Base-by-base conservation (phyloP, 2,797 vertebrate genomes). In the Xenentodon cancila region DNA sequence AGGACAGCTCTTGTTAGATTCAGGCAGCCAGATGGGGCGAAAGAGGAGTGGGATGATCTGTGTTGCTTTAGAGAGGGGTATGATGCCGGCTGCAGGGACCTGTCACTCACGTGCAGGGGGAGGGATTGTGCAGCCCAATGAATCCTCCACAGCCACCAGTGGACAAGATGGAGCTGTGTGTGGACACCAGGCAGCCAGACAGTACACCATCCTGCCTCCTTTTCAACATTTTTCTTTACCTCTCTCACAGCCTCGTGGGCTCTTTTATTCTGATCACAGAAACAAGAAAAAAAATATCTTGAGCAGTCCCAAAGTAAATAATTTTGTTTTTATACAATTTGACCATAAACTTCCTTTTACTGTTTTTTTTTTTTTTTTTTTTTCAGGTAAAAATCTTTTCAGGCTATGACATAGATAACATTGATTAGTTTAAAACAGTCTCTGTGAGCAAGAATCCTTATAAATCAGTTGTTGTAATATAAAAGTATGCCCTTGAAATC, bases 11-110 rank as follows among this genome's bases (percentile, higher is more conserved):
- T 92, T 91, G 91, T 91, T 80, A 77, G 91, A 81, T 87, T 88
- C 92, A 90, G 92, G 70, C 81, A 84, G 92, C 80, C 94, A 95
- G 94, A 95, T 95, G 95, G 95, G 30, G 94, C 91, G 83, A 92
- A 77, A 93, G 84, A 92, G 90, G 90, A 86, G 93, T 84, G 85
- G 89, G 84, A 89, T 92, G 91, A 93, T 94, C 91, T 90, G 91
- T 75, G 86, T 71, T 71, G 82, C 70, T 88, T 85, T 77, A 66
- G 85, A 85, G 75, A 87, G 86, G 75, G 83, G 84, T 90, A 85
- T 81, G 91, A 88, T 79, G 79, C 87, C 68, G 90, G 89, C 74
- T 84, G 82, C 87, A 91, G 91, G 89, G 91, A 84, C 85, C 91
- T 93, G 93, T 94, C 93, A 94, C 87, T 96, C 94, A 92, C 77